Evolutionary conservation across 2,113 vertebrate genomes (phyloP).

Genomic region (Hippocampus abdominalis): DNA sequence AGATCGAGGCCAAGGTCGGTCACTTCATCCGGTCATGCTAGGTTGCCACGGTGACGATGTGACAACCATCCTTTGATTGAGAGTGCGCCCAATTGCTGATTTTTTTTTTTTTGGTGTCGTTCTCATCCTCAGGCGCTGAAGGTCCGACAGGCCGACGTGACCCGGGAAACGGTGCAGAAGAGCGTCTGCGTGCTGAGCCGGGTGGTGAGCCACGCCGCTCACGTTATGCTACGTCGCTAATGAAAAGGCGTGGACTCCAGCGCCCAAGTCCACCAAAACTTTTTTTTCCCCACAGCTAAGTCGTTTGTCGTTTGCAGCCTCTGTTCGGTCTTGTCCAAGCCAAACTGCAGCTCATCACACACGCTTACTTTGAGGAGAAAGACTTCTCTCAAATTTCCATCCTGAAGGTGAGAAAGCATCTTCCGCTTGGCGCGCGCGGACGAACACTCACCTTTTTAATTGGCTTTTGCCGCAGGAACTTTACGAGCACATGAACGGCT

Average conservation of each 20-base stretch:
- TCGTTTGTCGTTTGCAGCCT: conserved; percentile 74
- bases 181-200: conserved; percentile 96
- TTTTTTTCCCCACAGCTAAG: not conserved
- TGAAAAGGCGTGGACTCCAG: no score
- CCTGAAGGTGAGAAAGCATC: conserved; percentile 79
- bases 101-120: not conserved
- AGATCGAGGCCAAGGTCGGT: conserved; percentile 95
- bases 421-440: not conserved
- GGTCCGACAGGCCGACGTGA: conserved; percentile 93
- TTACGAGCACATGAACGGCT: conserved; percentile 97
- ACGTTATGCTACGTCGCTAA: not conserved
- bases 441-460: not conserved
- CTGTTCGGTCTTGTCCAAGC: conserved; percentile 94
- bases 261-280: not conserved
- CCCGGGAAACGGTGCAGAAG: conserved; percentile 97
- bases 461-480: conserved; percentile 78
- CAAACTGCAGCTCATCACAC: conserved; percentile 95
- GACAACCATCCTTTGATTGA: not conserved
- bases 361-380: conserved; percentile 98
- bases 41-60: not conserved
- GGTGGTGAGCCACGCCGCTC: conserved; percentile 79
- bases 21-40: not conserved
- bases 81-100: no score
- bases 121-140: conserved; percentile 80
- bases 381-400: conserved; percentile 99